phyloP scores from a whole-genome alignment of 2,888 invertebrate species.

The Leucophenga maculata region DNA sequence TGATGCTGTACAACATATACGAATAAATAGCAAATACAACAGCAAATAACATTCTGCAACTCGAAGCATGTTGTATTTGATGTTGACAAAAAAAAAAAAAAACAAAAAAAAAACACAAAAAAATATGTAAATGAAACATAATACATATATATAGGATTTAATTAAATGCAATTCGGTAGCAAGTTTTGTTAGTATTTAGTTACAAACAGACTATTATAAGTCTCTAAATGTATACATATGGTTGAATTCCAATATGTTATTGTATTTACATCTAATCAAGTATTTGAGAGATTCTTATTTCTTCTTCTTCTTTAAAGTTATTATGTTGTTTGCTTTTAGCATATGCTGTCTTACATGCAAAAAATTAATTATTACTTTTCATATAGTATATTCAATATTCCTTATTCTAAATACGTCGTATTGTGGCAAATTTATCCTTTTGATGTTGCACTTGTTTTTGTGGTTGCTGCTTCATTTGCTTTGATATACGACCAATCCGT shows the following conservation, averaged over 20 bases:
- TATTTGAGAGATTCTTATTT: too few relatives aligned
- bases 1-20: neutral
- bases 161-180: slow-evolving; percentile 50
- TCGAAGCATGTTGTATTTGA: slow-evolving; percentile 3
- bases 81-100: too few relatives aligned
- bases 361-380: slow-evolving; percentile 30
- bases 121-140: slow-evolving; percentile 29
- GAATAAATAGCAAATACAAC: neutral
- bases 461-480: slow-evolving; percentile 35
- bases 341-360: slow-evolving; percentile 18
- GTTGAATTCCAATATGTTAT: too few relatives aligned
- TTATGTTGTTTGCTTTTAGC: slow-evolving; percentile 16
- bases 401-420: slow-evolving; percentile 44
- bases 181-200: slow-evolving; percentile 35
- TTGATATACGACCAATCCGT: slow-evolving; percentile 53
- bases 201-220: neutral
- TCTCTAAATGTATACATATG: too few relatives aligned
- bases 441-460: slow-evolving; percentile 27
- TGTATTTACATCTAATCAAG: too few relatives aligned
- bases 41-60: neutral
- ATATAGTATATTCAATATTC: slow-evolving; percentile 7
- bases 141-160: slow-evolving; percentile 27
- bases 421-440: slow-evolving; percentile 56
- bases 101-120: too few relatives aligned
- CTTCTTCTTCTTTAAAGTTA: neutral